Evolutionary conservation across 30 jellyfish, hydroid and myxozoan genomes (phyloP), one percentile per base, ranked within the genome.

Genomic region (Nemopilema nomurai): DNA sequence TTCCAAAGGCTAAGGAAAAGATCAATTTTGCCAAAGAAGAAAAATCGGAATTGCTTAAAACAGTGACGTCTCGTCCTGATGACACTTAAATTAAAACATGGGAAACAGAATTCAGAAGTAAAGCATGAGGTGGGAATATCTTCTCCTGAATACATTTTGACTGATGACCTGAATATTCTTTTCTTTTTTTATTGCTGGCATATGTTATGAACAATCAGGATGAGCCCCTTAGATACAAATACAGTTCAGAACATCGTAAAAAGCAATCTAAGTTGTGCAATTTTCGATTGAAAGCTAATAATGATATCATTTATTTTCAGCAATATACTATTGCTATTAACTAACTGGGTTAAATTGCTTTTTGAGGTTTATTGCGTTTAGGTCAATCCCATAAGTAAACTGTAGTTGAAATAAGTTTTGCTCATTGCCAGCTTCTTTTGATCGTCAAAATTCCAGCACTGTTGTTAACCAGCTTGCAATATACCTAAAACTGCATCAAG

Each of bases 401-500:
- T 41, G 57, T 41, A 41, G 57, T 41, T 41, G 13, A 41, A 41
- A 41, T 41, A 41, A 41, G 57, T 41, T 63, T 19, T 19, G 72
- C 29, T 63, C 26, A n/a, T 70, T 80, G 67, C 30, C 73, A 80
- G 89, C 81, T 22, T 80, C 89, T 1, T 80, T 66, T 22, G 50
- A 64, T 16, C 80, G 78, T 49, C 89, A 65, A 19, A 63, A 71
- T 51, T 63, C 89, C 8, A 24, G n/a, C 51, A 26, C 80, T 18
- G 81, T 80, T 4, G 89, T 66, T 19, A 65, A 80, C 62, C 74
- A 80, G 62, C 72, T 80, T 23, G 89, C 78, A 20, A 72, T 63
- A 22, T 80, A 63, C 51, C 65, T 28, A 71, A 64, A 67, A 51
- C 50, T 80, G 81, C 81, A 64, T 31, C 70, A 80, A 80, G 89